Percentiles rank a stretch among this genome's conserved stretches.
phyloP scores from a whole-genome alignment of 2,797 vertebrate species.

The Saxicola maurus region DNA sequence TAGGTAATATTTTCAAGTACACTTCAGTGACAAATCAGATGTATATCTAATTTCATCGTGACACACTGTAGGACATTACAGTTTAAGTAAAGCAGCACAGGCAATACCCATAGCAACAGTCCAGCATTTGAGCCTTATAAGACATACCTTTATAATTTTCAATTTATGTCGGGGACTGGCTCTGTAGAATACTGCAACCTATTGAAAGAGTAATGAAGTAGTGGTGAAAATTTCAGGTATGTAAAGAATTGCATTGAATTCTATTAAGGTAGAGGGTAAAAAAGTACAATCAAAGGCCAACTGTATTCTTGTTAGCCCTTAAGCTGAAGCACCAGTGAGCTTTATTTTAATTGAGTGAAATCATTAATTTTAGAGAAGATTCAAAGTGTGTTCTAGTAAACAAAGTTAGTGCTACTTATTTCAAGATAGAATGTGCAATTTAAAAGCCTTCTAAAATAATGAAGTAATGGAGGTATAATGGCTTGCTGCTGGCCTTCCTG shows the following conservation, averaged over 20 bases:
- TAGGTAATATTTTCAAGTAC: neutral
- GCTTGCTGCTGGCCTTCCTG: neutral
- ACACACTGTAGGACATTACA: fast-evolving
- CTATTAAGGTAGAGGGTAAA: neutral
- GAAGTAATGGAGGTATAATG: neutral
- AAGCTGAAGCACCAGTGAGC: neutral
- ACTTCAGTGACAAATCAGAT: neutral
- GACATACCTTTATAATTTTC: constrained; percentile 94
- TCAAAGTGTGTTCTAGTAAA: neutral
- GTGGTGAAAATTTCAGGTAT: neutral
- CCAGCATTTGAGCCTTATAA: neutral
- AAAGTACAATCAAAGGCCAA: neutral
- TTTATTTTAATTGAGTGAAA: neutral
- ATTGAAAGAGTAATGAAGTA: neutral
- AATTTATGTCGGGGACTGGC: constrained; percentile 94
- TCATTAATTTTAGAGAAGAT: neutral
- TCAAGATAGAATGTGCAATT: neutral
- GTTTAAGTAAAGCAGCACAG: neutral
- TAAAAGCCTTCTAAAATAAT: neutral
- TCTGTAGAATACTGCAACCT: constrained; percentile 93
- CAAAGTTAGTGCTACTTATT: neutral
- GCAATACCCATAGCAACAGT: neutral
- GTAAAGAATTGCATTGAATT: neutral
- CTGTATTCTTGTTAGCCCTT: neutral
- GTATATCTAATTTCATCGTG: neutral